Percentiles rank a stretch among this genome's conserved stretches.
These are phyloP conservation scores for Agrochola macilenta DNA, from an alignment of 2,888 invertebrate species.

Conservation along the genomic window DNA sequence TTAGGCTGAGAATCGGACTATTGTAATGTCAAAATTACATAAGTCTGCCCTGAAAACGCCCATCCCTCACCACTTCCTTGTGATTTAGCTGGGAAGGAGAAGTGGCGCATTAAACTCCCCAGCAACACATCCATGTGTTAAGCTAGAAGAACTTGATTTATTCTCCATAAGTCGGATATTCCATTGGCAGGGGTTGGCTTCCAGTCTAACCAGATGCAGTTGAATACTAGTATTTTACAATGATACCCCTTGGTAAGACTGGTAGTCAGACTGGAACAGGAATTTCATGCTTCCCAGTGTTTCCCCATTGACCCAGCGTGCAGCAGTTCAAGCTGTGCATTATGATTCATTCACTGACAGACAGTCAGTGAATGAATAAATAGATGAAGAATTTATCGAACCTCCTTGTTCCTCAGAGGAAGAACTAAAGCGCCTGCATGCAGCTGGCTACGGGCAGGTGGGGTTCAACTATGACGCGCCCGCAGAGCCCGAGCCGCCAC, in stretches of 20 bases:
- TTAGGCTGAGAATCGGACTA: no score
- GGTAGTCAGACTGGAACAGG: no score
- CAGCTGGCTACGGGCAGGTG: slow-evolving; percentile 94
- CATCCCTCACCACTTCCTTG: background rate
- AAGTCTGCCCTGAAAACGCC: background rate
- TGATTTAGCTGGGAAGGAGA: background rate
- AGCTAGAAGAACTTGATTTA: no score
- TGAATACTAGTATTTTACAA: no score
- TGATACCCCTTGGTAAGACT: no score
- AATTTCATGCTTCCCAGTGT: no score
- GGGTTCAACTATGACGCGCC: slow-evolving; percentile 93
- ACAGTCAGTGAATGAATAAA: no score
- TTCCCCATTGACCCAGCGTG: no score
- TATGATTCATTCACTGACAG: no score
- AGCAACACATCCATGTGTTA: no score
- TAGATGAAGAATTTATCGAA: background rate
- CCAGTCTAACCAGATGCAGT: no score
- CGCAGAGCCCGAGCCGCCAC: slow-evolving; percentile 85
- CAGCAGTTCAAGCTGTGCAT: no score
- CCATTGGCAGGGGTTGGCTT: background rate
- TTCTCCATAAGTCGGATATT: background rate
- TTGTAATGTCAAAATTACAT: background rate
- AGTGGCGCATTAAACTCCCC: background rate
- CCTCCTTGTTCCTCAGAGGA: slow-evolving; percentile 92
- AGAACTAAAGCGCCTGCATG: slow-evolving; percentile 96